These are phyloP conservation scores for Isurus oxyrinchus DNA, from an alignment of 2,113 vertebrate species.

Conservation along the genomic window DNA sequence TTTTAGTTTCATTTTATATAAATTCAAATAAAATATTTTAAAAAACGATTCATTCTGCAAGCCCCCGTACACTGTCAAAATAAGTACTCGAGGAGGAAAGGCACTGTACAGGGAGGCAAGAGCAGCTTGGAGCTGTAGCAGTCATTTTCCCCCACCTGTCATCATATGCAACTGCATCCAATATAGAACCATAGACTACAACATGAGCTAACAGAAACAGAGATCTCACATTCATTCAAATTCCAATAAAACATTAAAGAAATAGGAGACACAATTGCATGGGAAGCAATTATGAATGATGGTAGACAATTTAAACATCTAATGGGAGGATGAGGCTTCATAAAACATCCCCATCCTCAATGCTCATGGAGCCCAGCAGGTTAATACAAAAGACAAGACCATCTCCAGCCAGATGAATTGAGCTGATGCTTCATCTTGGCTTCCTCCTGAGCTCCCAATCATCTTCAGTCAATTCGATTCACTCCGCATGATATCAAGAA, in stretches of 20 bases:
- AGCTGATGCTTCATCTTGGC: too few relatives aligned
- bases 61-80: background rate
- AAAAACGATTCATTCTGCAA: background rate
- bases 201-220: background rate
- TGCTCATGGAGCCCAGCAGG: too few relatives aligned
- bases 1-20: background rate
- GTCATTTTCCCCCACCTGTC: background rate
- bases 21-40: background rate
- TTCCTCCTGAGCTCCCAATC: too few relatives aligned
- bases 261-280: background rate
- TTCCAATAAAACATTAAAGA: background rate
- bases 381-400: too few relatives aligned
- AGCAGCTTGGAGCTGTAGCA: background rate
- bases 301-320: too few relatives aligned
- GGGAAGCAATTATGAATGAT: background rate
- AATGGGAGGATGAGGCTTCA: too few relatives aligned
- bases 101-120: background rate
- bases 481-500: too few relatives aligned
- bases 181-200: background rate
- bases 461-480: too few relatives aligned
- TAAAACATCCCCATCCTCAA: too few relatives aligned
- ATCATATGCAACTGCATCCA: background rate
- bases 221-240: background rate
- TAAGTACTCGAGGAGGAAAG: background rate
- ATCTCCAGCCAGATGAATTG: too few relatives aligned